These are phyloP conservation scores for Apteryx mantelli DNA, from an alignment of 2,113 vertebrate genomes.

Conservation along the genomic window DNA sequence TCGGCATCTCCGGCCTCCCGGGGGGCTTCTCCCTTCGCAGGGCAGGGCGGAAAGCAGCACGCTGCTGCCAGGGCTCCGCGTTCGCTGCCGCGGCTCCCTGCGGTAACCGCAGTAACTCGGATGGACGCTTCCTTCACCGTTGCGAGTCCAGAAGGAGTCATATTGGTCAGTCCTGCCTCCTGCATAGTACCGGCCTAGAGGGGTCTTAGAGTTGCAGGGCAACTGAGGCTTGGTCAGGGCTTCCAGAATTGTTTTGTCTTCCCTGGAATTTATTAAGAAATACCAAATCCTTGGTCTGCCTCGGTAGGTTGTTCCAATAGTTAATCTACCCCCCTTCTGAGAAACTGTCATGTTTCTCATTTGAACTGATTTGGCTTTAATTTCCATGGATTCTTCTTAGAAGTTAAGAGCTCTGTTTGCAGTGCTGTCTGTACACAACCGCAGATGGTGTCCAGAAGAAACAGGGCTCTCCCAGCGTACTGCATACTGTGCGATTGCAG, in stretches of 20 bases:
- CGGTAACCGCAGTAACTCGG: not conserved
- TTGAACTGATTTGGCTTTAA: not conserved
- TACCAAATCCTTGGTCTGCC: not conserved
- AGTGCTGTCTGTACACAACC: too few relatives aligned
- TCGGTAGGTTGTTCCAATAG: not conserved
- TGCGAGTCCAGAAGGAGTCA: not conserved
- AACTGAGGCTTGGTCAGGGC: not conserved
- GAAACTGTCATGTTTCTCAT: not conserved
- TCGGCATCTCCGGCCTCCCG: too few relatives aligned
- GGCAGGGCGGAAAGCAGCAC: not conserved
- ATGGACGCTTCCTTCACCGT: fast-evolving
- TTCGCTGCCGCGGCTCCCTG: not conserved
- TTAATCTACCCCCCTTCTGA: not conserved
- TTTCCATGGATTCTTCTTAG: not conserved
- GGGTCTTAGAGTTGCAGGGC: not conserved
- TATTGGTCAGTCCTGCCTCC: too few relatives aligned
- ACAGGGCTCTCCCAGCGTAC: not conserved
- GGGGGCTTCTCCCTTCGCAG: not conserved
- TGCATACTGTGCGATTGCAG: not conserved
- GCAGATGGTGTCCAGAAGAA: fast-evolving
- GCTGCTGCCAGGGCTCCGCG: not conserved
- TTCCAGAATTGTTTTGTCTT: not conserved
- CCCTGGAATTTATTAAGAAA: not conserved
- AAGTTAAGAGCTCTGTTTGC: not conserved
- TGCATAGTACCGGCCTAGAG: fast-evolving